These are phyloP conservation scores for Clangula hyemalis DNA, from an alignment of 2,797 vertebrate genomes.

Conservation along the genomic window DNA sequence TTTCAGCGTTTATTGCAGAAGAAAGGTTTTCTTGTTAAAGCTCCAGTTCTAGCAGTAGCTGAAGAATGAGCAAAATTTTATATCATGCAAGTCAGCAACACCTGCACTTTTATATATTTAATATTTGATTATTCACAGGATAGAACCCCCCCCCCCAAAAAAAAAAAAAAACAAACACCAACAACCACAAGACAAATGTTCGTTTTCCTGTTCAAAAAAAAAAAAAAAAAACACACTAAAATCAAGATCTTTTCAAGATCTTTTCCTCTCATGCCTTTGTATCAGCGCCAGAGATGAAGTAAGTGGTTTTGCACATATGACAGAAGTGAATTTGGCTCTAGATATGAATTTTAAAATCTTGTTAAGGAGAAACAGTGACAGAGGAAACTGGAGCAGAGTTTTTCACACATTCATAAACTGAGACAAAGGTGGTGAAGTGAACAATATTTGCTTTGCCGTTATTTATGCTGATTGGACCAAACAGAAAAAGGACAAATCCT, in stretches of 20 bases:
- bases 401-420: not conserved
- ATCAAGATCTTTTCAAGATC: not conserved
- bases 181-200: not conserved
- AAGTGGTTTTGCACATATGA: not conserved
- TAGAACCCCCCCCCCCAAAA: too few relatives aligned
- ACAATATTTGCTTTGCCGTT: constrained; percentile 12
- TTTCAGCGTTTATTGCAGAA: not conserved
- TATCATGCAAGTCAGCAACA: not conserved
- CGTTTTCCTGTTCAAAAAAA: not conserved
- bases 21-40: not conserved
- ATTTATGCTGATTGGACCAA: not conserved
- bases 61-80: not conserved
- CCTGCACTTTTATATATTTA: too few relatives aligned
- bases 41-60: not conserved
- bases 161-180: too few relatives aligned
- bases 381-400: not conserved
- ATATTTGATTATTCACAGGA: not conserved
- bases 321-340: not conserved
- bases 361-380: not conserved
- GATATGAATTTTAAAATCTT: not conserved
- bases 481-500: not conserved
- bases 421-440: not conserved
- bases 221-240: not conserved
- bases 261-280: not conserved
- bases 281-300: not conserved